Base-by-base conservation (phyloP, 2,888 invertebrate genomes). In the Lasioglossum morio region DNA sequence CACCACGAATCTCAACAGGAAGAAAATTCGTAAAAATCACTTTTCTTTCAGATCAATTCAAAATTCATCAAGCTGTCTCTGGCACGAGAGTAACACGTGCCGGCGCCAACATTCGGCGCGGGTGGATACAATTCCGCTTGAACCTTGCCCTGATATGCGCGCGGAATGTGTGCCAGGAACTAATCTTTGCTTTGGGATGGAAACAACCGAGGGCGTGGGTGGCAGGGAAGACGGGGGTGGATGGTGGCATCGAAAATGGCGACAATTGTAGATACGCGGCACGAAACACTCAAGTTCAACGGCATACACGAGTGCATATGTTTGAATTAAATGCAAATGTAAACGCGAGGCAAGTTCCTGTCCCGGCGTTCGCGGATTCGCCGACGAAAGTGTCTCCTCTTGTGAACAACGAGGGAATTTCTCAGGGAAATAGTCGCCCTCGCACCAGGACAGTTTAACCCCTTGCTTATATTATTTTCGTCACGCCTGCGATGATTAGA, bases 291-390 rank as follows among this genome's bases (percentile, higher is more conserved):
- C 72, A 43, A 69, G 78, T 79, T 82, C 80, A 48, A 23, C 75
- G 53, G 48, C 48, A 82, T 53, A 82, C 85, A 75, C 79, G 82
- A 19, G n/a, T 80, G 85, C 80, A 83, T 83, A 79, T 76, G 80
- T 81, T 76, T 72, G 78, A 86, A 87, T 82, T 86, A 87, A 86
- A 82, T 80, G 85, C 57, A 80, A 87, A 87, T 85, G 87, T 82
- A 87, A 86, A 86, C 77, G 79, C 78, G 46, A 34, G 34, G 48
- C 66, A 79, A 82, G 75, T 77, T 77, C 69, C 75, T 80, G 82
- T 78, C 34, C 81, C 23, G 60, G 43, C 12, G 34, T 27, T 27
- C 27, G 74, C 43, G 84, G 60, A 72, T 72, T 37, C 74, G 27
- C 27, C 34, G 27, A 57, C 63, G 76, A 79, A 76, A 73, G 83